phyloP scores from a whole-genome alignment of 2,797 vertebrate genomes.

The Silurus aristotelis region DNA sequence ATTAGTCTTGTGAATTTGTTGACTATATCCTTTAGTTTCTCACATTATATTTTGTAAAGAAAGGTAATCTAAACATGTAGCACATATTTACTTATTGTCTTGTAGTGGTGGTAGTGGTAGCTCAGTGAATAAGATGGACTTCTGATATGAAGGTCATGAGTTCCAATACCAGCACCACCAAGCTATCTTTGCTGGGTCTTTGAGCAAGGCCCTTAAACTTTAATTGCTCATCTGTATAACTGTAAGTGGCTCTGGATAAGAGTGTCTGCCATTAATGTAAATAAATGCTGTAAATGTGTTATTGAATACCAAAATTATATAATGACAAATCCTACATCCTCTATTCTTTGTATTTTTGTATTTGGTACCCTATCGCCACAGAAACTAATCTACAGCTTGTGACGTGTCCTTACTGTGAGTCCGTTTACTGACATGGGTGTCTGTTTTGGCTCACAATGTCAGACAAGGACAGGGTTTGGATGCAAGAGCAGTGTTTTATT shows the following conservation, averaged over 20 bases:
- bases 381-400: background rate
- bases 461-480: constrained; percentile 12
- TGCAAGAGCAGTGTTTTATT: constrained; percentile 26
- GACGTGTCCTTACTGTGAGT: background rate
- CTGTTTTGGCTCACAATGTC: constrained; percentile 6
- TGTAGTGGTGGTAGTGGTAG: too few species aligned
- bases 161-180: too few species aligned
- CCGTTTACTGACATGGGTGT: background rate
- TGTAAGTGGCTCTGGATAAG: too few species aligned
- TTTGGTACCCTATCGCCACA: background rate
- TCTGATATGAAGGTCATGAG: too few species aligned
- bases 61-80: background rate
- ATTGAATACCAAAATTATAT: background rate
- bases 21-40: background rate
- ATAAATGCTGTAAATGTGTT: background rate
- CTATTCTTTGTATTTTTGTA: background rate
- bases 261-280: too few species aligned
- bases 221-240: too few species aligned
- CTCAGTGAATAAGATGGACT: too few species aligned
- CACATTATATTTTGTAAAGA: background rate
- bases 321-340: background rate
- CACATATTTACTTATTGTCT: background rate
- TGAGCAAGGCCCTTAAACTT: too few species aligned
- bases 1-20: background rate
- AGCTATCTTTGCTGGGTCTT: too few species aligned